Conservation (phyloP, 2,888 invertebrate genomes). For the Tortrix viridana region DNA sequence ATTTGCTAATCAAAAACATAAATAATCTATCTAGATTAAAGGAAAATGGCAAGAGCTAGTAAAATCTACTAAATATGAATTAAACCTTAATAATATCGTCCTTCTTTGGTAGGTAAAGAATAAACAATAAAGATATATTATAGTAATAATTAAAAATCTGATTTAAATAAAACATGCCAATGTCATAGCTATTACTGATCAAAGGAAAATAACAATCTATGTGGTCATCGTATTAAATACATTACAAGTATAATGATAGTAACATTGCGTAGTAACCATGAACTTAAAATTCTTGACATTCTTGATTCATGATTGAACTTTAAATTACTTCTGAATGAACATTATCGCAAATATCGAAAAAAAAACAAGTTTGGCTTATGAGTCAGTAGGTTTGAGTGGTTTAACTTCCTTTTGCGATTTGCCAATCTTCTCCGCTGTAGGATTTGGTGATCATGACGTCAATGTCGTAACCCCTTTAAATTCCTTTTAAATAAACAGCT, state of each 20-base stretch:
- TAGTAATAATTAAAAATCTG: too few species aligned
- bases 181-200: too few species aligned
- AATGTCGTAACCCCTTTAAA: not conserved
- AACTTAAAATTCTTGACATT: constrained; percentile 4
- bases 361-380: constrained; percentile 3
- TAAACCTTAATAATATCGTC: too few species aligned
- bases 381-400: constrained; percentile 5
- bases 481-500: too few species aligned
- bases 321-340: constrained; percentile 17
- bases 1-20: too few species aligned
- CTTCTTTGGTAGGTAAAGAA: too few species aligned
- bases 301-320: constrained; percentile 13
- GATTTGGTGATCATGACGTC: not conserved
- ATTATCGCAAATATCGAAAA: constrained; percentile 2
- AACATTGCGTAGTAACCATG: constrained; percentile 6
- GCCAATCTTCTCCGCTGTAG: not conserved
- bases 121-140: too few species aligned
- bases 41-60: too few species aligned
- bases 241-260: not conserved
- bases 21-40: too few species aligned
- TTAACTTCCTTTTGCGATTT: constrained; percentile 8
- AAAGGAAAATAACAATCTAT: not conserved
- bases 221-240: not conserved
- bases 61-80: too few species aligned
- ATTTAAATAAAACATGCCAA: too few species aligned